Conservation (phyloP, 2,113 vertebrate species). For the Ahaetulla prasina region DNA sequence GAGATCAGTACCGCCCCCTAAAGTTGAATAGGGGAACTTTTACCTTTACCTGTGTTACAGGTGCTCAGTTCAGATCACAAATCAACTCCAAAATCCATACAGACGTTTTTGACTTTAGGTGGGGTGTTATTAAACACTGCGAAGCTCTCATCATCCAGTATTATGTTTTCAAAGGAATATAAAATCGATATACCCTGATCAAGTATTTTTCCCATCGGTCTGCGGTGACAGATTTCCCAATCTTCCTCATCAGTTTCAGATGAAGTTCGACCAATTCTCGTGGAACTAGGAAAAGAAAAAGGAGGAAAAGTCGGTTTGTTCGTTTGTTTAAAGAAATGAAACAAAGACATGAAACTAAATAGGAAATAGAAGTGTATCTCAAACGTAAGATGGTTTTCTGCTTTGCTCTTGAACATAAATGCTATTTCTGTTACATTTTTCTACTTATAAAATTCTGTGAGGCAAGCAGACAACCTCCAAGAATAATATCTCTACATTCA, state of each 20-base stretch:
- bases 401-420: not conserved
- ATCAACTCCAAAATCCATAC: not conserved
- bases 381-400: not conserved
- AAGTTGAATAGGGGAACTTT: no score
- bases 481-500: no score
- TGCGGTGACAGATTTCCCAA: conserved; percentile 90
- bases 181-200: conserved; percentile 77
- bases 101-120: not conserved
- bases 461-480: not conserved
- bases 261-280: conserved; percentile 94
- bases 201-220: conserved; percentile 99
- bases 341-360: not conserved
- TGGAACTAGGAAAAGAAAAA: conserved; percentile 75
- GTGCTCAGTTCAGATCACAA: not conserved
- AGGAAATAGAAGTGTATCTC: not conserved
- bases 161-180: not conserved
- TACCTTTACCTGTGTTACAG: no score
- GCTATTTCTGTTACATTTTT: not conserved
- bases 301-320: not conserved
- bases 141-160: not conserved
- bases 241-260: conserved; percentile 94
- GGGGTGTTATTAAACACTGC: not conserved
- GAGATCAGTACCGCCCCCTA: no score
- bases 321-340: not conserved
- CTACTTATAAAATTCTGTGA: not conserved